A percentile compares a stretch with the other conserved stretches of the same genome.
These are phyloP conservation scores for Drosophila anomelani DNA, from an alignment of 2,888 invertebrate genomes.

Conservation along the genomic window DNA sequence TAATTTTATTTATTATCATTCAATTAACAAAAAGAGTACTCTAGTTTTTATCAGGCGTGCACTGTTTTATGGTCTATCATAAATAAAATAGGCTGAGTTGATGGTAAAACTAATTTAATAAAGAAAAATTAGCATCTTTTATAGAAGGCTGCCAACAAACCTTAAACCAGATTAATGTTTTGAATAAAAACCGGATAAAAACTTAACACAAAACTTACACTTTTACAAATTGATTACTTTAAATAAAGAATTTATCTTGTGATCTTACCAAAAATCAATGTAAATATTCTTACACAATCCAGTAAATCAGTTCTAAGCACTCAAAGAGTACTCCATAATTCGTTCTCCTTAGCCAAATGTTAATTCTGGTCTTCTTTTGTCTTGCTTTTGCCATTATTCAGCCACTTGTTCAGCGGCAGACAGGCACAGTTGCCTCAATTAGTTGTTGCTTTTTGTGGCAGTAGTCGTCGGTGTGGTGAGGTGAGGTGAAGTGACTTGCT, in stretches of 20 bases:
- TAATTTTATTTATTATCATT: not conserved
- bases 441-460: constrained; percentile 24
- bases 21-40: not conserved
- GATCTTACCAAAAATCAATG: not conserved
- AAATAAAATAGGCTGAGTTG: not conserved
- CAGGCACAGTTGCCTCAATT: constrained; percentile 49
- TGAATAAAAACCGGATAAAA: not conserved
- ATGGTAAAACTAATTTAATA: constrained; percentile 1
- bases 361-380: constrained; percentile 12
- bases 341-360: not conserved
- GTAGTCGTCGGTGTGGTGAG: constrained; percentile 14
- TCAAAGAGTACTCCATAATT: not conserved
- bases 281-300: not conserved
- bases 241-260: not conserved
- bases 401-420: constrained; percentile 30
- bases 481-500: constrained; percentile 9
- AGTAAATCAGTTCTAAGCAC: not conserved
- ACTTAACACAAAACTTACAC: not conserved
- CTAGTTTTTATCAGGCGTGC: not conserved
- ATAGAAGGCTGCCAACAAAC: not conserved
- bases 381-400: constrained; percentile 24
- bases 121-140: not conserved
- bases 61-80: not conserved
- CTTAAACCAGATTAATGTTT: not conserved
- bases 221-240: rapidly evolving